Conservation (phyloP, 1,140 invertebrate genomes). For the Bombus waltoni region DNA sequence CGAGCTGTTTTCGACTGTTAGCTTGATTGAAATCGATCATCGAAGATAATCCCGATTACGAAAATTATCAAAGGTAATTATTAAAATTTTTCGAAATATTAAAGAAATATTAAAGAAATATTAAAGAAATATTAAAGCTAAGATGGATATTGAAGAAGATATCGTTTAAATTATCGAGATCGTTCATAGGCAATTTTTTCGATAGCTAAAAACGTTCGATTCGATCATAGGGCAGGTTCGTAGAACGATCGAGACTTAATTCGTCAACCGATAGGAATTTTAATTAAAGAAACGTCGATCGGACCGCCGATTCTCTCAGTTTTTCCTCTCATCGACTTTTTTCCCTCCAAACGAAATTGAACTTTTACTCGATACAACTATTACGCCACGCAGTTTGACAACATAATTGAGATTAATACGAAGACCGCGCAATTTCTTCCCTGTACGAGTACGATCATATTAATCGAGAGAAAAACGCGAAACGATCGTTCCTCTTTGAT, state of each 20-base stretch:
- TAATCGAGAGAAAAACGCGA: neutral
- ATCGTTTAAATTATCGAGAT: too few species aligned
- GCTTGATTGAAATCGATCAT: too few species aligned
- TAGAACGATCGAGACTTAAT: neutral
- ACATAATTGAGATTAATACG: slow-evolving; percentile 21
- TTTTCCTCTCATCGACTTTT: neutral
- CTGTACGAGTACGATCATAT: neutral
- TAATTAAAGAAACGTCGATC: slow-evolving; percentile 12
- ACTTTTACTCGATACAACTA: neutral
- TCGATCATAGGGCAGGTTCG: too few species aligned
- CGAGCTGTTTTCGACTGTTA: too few species aligned
- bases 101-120: too few species aligned
- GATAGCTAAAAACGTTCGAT: neutral
- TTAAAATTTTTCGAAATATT: too few species aligned
- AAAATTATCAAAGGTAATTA: too few species aligned
- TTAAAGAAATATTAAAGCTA: too few species aligned
- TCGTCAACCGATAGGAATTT: neutral
- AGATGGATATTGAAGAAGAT: too few species aligned
- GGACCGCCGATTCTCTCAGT: neutral
- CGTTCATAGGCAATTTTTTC: neutral
- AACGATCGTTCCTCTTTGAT: slow-evolving; percentile 12
- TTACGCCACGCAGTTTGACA: slow-evolving; percentile 6
- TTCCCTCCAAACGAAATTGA: neutral
- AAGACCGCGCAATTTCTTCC: neutral
- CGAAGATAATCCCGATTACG: too few species aligned